Evolutionary conservation across 1,140 invertebrate genomes (phyloP), one percentile per base, ranked within the genome.

Genomic region (Dendroctonus ponderosae): DNA sequence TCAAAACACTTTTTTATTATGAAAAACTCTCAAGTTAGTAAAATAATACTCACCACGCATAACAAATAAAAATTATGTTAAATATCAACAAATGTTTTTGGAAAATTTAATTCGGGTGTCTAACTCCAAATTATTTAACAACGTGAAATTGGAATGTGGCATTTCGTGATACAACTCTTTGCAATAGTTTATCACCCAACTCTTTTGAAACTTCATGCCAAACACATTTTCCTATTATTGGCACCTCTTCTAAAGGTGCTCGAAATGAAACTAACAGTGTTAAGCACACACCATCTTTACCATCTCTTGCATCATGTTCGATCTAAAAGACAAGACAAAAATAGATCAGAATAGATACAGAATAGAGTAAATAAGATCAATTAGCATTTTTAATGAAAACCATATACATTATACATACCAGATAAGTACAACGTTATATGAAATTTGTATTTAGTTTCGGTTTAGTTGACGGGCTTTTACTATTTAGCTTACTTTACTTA

Each of bases 191-290:
- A 50, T 90, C 86, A 46, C 90, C 91, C 15, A 92, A 72, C 7
- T 87, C 84, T 68, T 85, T 83, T 11, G 86, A 83, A 7, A 93
- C 75, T 79, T 94, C 91, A 70, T 92, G 86, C 94, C 93, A 96
- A 38, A 89, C 86, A 79, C 92, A 96, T 78, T 94, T 94, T 63
- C 91, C 91, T 74, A 91, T 90, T 5, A 94, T 84, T 15, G 87
- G 85, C 6, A 93, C 89, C 75, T 94, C 90, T 81, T 94, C 92
- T 11, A 95, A 77, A 5, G 91, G 87, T n/a, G 89, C 83, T 68
- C 90, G 82, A 71, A 95, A 93, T 0, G 91, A 91, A n/a, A 96
- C 89, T 3, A 97, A 79, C 9, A 96, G 75, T 52, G 91, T 91
- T 5, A 97, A 75, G 75, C 91, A 94, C 48, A 91, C 82, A 3